Evolutionary conservation across 35 echinoderm and acorn worm species (phyloP).

Genomic region (Lytechinus variegatus): DNA sequence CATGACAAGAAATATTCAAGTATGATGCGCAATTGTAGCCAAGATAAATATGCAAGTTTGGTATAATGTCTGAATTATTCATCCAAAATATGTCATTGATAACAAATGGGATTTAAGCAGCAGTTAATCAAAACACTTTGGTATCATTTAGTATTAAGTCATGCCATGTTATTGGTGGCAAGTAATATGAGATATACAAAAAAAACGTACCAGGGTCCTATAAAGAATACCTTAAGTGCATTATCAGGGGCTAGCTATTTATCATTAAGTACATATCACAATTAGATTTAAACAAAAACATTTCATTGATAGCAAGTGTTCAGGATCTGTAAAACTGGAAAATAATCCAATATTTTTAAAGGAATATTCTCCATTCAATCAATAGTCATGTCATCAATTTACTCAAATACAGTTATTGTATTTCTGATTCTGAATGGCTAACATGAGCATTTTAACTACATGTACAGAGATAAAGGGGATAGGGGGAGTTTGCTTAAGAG

Average conservation of each 20-base stretch:
- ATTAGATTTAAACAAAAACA: neutral
- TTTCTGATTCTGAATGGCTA: too few species aligned
- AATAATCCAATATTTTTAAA: neutral
- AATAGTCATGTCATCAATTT: neutral
- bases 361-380: neutral
- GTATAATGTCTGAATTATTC: neutral
- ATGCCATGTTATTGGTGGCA: neutral
- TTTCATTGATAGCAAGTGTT: neutral
- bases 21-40: neutral
- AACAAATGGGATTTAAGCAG: neutral
- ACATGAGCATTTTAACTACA: neutral
- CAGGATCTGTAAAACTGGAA: neutral
- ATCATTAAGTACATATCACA: neutral
- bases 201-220: too few species aligned
- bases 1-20: neutral
- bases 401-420: too few species aligned
- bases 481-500: neutral
- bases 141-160: neutral
- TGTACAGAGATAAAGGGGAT: neutral
- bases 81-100: neutral
- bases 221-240: neutral
- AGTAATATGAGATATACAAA: neutral
- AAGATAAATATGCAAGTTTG: neutral
- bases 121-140: neutral
- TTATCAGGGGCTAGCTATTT: neutral